Evolutionary conservation across 1,140 invertebrate species (phyloP).

Genomic region (Caerostris extrusa): DNA sequence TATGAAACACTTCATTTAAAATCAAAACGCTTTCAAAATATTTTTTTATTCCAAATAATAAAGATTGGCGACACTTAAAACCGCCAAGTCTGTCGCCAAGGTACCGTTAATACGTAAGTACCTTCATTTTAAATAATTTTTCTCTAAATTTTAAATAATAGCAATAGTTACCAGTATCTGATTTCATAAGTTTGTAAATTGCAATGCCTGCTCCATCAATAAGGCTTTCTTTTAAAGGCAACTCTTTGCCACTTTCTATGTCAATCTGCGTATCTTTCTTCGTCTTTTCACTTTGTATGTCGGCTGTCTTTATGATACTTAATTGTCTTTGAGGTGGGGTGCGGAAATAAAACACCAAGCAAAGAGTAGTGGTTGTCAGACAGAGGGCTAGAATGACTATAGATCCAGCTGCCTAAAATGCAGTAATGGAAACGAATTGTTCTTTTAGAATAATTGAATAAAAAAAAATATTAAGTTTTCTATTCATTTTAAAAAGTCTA

Average conservation of each 20-base stretch:
- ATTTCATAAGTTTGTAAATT: slow-evolving; percentile 61
- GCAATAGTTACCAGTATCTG: slow-evolving; percentile 40
- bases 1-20: no score
- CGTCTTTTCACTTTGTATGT: neutral
- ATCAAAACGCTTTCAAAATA: no score
- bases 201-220: slow-evolving; percentile 43
- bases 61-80: no score
- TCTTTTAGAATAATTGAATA: no score
- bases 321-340: neutral
- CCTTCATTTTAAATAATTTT: no score
- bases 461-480: no score
- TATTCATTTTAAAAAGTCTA: no score
- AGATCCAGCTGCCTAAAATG: slow-evolving; percentile 57
- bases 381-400: slow-evolving; percentile 39
- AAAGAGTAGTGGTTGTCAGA: slow-evolving; percentile 41
- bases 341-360: slow-evolving; percentile 64
- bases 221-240: neutral
- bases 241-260: neutral
- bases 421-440: no score
- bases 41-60: no score
- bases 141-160: neutral
- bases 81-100: no score
- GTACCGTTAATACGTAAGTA: no score
- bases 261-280: neutral
- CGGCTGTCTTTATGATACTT: neutral